Conservation (phyloP, 53 echinoderm and acorn worm genomes). For the Stichopus horrens region DNA sequence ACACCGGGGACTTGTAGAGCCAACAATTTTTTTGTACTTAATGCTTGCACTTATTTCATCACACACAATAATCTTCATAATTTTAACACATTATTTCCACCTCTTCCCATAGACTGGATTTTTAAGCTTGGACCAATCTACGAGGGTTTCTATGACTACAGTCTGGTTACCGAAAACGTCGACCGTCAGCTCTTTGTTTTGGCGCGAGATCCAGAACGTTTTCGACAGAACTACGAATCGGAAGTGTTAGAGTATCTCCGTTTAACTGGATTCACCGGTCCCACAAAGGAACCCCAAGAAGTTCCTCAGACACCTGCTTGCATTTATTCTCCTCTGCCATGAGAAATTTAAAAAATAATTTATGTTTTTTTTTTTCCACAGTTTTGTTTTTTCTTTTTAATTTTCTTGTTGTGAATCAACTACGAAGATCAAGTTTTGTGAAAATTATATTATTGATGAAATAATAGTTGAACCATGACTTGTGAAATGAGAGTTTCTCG, state of each 20-base stretch:
- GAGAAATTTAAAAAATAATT: background rate
- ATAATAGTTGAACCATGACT: no score
- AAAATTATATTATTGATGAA: no score
- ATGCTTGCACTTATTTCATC: no score
- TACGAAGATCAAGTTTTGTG: no score
- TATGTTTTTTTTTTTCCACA: background rate
- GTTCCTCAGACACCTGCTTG: constrained; percentile 67
- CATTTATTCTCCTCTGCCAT: constrained; percentile 49
- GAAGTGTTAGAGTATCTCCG: constrained; percentile 69
- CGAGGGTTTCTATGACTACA: constrained; percentile 72
- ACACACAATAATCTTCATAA: background rate
- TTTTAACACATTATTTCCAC: background rate
- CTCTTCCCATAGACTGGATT: constrained; percentile 62
- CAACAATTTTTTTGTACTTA: no score
- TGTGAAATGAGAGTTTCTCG: no score
- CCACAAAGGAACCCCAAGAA: constrained; percentile 45
- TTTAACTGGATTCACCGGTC: constrained; percentile 57
- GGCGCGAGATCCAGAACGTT: constrained; percentile 56
- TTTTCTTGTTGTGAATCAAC: no score
- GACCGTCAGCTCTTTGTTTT: constrained; percentile 74
- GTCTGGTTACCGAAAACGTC: constrained; percentile 66
- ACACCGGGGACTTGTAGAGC: no score
- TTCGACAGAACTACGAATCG: constrained; percentile 60
- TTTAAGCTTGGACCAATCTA: constrained; percentile 72
- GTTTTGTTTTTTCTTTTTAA: no score